Percentiles rank a stretch among this genome's conserved stretches.
Evolutionary conservation across 2,888 invertebrate species (phyloP).

Genomic region (Catocala sponsa): DNA sequence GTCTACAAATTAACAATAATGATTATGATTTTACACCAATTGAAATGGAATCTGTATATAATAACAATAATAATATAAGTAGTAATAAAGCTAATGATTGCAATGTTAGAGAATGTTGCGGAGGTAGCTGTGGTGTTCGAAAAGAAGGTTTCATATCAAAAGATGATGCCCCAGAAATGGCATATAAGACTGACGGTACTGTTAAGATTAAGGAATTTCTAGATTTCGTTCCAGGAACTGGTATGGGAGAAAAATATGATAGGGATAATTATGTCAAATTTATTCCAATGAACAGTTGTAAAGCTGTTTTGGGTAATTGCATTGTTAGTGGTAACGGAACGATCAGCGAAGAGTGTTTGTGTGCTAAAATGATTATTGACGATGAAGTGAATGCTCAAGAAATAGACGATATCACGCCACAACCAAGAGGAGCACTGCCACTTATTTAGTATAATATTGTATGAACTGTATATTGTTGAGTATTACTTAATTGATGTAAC

Average conservation of each 20-base stretch:
- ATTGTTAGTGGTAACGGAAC: slow-evolving; percentile 76
- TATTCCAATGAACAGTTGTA: slow-evolving; percentile 75
- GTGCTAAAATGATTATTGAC: slow-evolving; percentile 77
- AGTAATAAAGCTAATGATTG: slow-evolving; percentile 41
- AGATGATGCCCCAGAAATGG: slow-evolving; percentile 58
- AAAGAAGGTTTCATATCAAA: slow-evolving; percentile 23
- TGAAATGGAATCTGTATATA: slow-evolving; percentile 23
- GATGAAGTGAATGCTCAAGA: slow-evolving; percentile 74
- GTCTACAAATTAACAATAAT: slow-evolving; percentile 62
- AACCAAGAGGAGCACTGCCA: slow-evolving; percentile 49
- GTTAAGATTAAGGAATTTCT: slow-evolving; percentile 73
- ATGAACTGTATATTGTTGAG: slow-evolving; percentile 3
- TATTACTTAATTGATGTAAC: slow-evolving; percentile 14
- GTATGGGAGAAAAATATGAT: slow-evolving; percentile 22
- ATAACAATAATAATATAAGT: slow-evolving; percentile 27
- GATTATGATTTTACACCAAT: slow-evolving; percentile 52
- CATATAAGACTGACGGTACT: slow-evolving; percentile 68
- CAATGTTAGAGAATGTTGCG: slow-evolving; percentile 64
- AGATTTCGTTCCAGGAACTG: slow-evolving; percentile 57
- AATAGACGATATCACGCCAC: slow-evolving; percentile 79
- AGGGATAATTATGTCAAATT: slow-evolving; percentile 39
- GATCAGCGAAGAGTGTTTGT: slow-evolving; percentile 76
- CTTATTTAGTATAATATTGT: slow-evolving; percentile 6
- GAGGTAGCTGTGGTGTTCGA: slow-evolving; percentile 35
- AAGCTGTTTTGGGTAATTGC: slow-evolving; percentile 77